A percentile compares a stretch with the other conserved stretches of the same genome.
Conservation (phyloP, 92 coral and sea anemone genomes). For the Bergia sp. region DNA sequence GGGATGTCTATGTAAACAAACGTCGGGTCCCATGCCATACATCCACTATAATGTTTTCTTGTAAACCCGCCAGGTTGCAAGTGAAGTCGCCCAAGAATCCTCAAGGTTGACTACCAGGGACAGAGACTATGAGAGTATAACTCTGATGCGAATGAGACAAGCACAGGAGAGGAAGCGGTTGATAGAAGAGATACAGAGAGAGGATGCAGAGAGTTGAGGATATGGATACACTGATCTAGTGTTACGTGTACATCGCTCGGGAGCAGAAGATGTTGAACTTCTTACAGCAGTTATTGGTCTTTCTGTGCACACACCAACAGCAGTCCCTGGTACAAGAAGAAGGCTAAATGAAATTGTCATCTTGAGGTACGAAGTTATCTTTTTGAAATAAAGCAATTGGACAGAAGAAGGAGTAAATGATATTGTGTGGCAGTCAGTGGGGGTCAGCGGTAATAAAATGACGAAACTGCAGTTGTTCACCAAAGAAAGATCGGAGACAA, state of each 20-base stretch:
- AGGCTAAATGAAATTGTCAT: too few species aligned
- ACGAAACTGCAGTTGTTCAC: too few species aligned
- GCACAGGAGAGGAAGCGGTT: conserved; percentile 93
- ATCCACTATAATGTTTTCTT: background rate
- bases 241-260: background rate
- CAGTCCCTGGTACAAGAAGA: too few species aligned
- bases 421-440: too few species aligned
- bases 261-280: background rate
- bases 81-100: conserved; percentile 4
- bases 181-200: conserved; percentile 81
- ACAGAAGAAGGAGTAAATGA: too few species aligned
- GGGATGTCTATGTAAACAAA: too few species aligned
- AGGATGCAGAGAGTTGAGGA: conserved; percentile 50
- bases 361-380: too few species aligned
- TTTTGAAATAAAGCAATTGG: too few species aligned
- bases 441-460: too few species aligned
- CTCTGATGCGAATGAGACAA: conserved; percentile 93
- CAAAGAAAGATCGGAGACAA: too few species aligned
- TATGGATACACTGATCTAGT: background rate
- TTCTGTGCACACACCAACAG: too few species aligned
- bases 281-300: background rate
- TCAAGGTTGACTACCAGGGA: conserved; percentile 43
- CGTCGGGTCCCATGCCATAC: too few species aligned
- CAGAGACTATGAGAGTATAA: conserved; percentile 88
- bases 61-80: background rate